Percentiles rank a stretch among this genome's conserved stretches.
Conservation (phyloP, 2,888 invertebrate genomes). For the Hypsopygia costalis region DNA sequence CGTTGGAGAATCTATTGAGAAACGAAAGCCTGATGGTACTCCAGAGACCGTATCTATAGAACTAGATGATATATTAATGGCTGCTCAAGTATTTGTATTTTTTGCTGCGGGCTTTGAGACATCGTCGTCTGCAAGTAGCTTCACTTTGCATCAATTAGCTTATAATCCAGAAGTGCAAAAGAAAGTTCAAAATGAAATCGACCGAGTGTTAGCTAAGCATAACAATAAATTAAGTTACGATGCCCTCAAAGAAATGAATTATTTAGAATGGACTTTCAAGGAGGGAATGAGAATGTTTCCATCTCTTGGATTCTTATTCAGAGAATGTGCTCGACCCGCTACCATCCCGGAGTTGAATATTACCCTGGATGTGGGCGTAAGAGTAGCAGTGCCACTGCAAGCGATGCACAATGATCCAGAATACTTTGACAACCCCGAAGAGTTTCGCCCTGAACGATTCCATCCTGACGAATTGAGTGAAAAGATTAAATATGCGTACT, state of each 20-base stretch:
- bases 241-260: slow-evolving; percentile 10
- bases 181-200: slow-evolving; percentile 2
- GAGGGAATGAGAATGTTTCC: slow-evolving; percentile 1
- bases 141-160: slow-evolving; percentile 4
- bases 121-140: slow-evolving; percentile 48
- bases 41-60: slow-evolving; percentile 32
- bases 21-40: slow-evolving; percentile 35
- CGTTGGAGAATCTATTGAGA: slow-evolving; percentile 44
- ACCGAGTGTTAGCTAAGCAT: slow-evolving; percentile 9
- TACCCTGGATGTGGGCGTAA: slow-evolving; percentile 6
- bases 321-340: background rate
- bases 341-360: slow-evolving; percentile 14
- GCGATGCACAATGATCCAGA: slow-evolving; percentile 18
- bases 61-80: slow-evolving; percentile 38
- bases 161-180: slow-evolving; percentile 9
- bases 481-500: background rate
- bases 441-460: background rate
- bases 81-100: slow-evolving; percentile 49
- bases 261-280: slow-evolving; percentile 11
- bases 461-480: background rate
- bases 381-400: slow-evolving; percentile 21
- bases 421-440: slow-evolving; percentile 5
- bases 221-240: slow-evolving; percentile 9
- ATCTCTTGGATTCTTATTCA: too few species aligned
- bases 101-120: slow-evolving; percentile 57